Evolutionary conservation across 2,888 invertebrate genomes (phyloP).

Genomic region (Drosophila quinaria): DNA sequence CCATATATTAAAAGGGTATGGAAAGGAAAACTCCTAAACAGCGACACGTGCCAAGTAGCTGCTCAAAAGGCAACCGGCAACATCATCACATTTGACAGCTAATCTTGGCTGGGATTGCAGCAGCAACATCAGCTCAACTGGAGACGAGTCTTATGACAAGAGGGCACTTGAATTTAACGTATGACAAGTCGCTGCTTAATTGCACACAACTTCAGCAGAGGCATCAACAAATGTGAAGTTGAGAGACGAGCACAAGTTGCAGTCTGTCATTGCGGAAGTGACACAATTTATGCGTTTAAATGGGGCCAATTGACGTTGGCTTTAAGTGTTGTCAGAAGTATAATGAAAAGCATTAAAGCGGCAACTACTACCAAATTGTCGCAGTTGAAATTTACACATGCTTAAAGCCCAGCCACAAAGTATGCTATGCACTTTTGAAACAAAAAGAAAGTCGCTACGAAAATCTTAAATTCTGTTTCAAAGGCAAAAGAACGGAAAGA

Average conservation of each 20-base stretch:
- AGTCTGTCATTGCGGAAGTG: slow-evolving; percentile 63
- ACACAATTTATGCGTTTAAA: slow-evolving; percentile 67
- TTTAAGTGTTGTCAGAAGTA: slow-evolving; percentile 31
- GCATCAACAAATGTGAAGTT: slow-evolving; percentile 20
- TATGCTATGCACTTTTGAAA: background rate
- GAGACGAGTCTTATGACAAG: slow-evolving; percentile 49
- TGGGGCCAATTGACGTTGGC: slow-evolving; percentile 55
- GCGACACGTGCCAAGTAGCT: slow-evolving; percentile 77
- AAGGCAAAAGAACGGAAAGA: background rate
- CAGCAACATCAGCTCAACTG: slow-evolving; percentile 6
- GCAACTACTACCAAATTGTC: background rate
- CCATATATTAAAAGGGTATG: slow-evolving; percentile 14
- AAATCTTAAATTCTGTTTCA: background rate
- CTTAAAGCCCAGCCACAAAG: background rate
- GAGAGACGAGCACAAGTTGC: slow-evolving; percentile 25
- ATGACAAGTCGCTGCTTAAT: slow-evolving; percentile 77
- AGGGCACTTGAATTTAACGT: slow-evolving; percentile 75
- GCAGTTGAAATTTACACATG: background rate
- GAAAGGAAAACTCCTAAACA: slow-evolving; percentile 48
- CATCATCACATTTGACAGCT: slow-evolving; percentile 72
- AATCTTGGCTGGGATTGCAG: slow-evolving; percentile 67
- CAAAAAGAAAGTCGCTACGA: background rate
- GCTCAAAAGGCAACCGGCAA: slow-evolving; percentile 69
- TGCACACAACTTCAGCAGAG: slow-evolving; percentile 47
- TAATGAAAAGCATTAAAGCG: slow-evolving; percentile 33